Percentiles rank a stretch among this genome's conserved stretches.
Evolutionary conservation across 2,797 vertebrate species (phyloP).

Genomic region (Falco berigora): DNA sequence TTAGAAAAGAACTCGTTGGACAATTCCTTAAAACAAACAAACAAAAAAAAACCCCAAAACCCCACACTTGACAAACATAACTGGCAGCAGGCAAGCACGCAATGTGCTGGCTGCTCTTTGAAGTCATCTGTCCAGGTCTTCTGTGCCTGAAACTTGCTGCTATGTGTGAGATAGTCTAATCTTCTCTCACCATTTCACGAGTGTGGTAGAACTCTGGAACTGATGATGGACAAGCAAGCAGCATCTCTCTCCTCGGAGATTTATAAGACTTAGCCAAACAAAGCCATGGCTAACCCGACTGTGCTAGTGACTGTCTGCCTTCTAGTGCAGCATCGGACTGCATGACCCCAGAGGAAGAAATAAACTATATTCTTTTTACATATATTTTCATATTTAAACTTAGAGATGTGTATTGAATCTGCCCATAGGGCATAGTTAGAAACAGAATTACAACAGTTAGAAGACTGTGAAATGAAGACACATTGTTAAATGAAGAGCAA

Average conservation of each 20-base stretch:
- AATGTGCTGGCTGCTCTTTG: not conserved
- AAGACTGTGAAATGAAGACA: not conserved
- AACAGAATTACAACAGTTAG: not conserved
- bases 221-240: not conserved
- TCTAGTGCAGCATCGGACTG: not conserved
- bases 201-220: not conserved
- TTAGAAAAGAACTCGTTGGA: not conserved
- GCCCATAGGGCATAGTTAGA: not conserved
- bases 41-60: too few species aligned
- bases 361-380: not conserved
- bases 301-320: not conserved
- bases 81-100: not conserved
- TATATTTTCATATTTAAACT: not conserved
- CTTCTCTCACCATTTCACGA: not conserved
- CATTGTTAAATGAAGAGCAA: not conserved
- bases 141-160: not conserved
- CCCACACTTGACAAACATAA: not conserved
- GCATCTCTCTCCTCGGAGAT: too few species aligned
- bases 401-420: not conserved
- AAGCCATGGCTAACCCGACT: not conserved
- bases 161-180: not conserved
- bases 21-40: not conserved
- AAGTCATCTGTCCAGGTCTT: not conserved
- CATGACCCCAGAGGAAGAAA: not conserved
- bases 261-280: not conserved